Evolutionary conservation across 1,140 invertebrate species (phyloP), one percentile per base, ranked within the genome.

Genomic region (Phenacoccus solenopsis): DNA sequence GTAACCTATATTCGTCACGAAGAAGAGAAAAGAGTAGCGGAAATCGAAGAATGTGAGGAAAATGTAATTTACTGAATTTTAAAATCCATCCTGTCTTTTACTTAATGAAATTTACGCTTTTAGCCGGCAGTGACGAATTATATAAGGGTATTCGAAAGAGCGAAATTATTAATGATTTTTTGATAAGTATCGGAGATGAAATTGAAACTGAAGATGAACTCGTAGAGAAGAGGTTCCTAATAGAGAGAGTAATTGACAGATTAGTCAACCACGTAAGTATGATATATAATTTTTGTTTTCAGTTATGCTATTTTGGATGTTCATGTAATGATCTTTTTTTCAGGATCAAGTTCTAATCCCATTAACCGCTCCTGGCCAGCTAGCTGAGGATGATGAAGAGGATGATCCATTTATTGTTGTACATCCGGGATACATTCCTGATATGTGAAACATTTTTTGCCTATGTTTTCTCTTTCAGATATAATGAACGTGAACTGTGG

Each of bases 201-300:
- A 77, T 77, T 72, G 93, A 98, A 74, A 86, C 86, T 0, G 96
- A 98, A 79, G 90, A 91, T 21, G 94, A 98, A 76, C 79, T 98
- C 2, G 78, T 96, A 16, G 89, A 95, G 75, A 87, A 88, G 75
- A 98, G 97, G 80, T 84, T 84, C 21, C 78, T 98, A 2, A 88
- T 96, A n/a, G 94, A 98, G 78, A 97, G 97, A 82, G 90, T 99
- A 71, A 88, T 99, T 68, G 92, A 98, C 77, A 83, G 95, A 71
- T 84, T 99, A 9, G 91, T 95, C 74, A 91, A 94, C 78, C 87
- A 91, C 76, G 90, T 92, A 82, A 84, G 86, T 86, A 16, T 32
- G 30, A 32, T 7, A 13, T 7, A 32, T 32, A 5, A 32, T 32
- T 32, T n/a, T 32, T 32, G 13, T 32, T 32, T 7, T 32, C 30